A percentile compares a stretch with the other conserved stretches of the same genome.
These are phyloP conservation scores for Macropodus opercularis DNA, from an alignment of 2,797 vertebrate species.

Conservation along the genomic window DNA sequence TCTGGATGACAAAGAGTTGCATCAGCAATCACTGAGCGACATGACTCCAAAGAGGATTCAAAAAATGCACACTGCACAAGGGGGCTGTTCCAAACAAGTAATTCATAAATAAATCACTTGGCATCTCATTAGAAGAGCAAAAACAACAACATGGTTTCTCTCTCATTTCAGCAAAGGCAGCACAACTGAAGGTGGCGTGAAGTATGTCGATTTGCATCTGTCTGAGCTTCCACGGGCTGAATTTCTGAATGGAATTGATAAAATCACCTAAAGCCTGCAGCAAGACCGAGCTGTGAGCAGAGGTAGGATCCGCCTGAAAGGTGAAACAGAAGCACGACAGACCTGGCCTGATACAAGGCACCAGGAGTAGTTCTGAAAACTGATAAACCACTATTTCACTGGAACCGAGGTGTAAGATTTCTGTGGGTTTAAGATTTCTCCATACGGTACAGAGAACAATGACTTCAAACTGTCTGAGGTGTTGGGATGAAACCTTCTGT, in stretches of 20 bases:
- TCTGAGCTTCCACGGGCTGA: constrained; percentile 22
- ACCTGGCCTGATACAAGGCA: constrained; percentile 4
- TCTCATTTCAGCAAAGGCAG: constrained; percentile 77
- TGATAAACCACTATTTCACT: constrained; percentile 34
- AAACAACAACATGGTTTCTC: constrained; percentile 75
- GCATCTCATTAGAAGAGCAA: constrained; percentile 80
- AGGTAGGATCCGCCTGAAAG: constrained; percentile 3
- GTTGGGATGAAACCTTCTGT: constrained; percentile 15
- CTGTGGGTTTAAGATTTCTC: constrained; percentile 52
- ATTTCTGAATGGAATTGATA: constrained; percentile 65
- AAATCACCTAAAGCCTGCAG: constrained; percentile 16
- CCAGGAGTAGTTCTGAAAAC: constrained; percentile 40
- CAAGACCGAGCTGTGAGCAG: constrained; percentile 7
- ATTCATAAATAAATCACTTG: constrained; percentile 86
- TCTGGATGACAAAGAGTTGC: constrained; percentile 87
- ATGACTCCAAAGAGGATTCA: constrained; percentile 80
- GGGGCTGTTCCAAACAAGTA: constrained; percentile 81
- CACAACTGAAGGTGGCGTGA: constrained; percentile 64
- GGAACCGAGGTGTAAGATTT: constrained; percentile 37
- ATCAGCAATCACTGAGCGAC: constrained; percentile 86
- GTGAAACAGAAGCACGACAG: constrained; percentile 17
- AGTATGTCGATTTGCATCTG: constrained; percentile 30
- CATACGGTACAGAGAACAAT: constrained; percentile 6
- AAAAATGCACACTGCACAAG: constrained; percentile 73
- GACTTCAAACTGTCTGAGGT: constrained; percentile 38